Evolutionary conservation across 2,888 invertebrate genomes (phyloP).

Genomic region (Pseudanteris insignis): DNA sequence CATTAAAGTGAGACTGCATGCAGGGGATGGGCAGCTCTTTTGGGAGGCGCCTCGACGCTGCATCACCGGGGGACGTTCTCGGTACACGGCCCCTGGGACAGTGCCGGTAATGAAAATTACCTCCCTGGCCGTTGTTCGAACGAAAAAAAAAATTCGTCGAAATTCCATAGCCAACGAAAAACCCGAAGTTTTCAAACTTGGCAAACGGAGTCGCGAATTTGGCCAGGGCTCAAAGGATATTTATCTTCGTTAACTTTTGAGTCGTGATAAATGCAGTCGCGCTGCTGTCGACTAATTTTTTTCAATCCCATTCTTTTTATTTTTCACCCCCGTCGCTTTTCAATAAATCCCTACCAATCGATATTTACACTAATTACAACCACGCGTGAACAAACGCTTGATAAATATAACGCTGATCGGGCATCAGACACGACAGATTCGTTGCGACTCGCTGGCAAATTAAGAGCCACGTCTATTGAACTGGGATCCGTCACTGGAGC

Average conservation of each 20-base stretch:
- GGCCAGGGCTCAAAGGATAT: slow-evolving; percentile 35
- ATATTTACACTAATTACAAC: no score
- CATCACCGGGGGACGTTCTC: slow-evolving; percentile 18
- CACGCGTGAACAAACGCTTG: no score
- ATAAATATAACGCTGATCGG: no score
- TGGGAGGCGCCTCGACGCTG: slow-evolving; percentile 10
- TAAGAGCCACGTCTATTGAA: no score
- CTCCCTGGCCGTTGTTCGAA: neutral
- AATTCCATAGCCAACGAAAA: slow-evolving; percentile 18
- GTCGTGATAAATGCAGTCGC: slow-evolving; percentile 29
- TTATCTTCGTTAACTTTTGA: slow-evolving; percentile 40
- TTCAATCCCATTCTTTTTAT: no score
- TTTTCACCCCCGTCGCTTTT: no score
- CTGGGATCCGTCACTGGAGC: no score
- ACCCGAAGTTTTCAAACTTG: slow-evolving; percentile 28
- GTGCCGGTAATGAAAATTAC: slow-evolving; percentile 26
- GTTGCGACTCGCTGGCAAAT: no score
- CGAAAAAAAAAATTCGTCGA: slow-evolving; percentile 18
- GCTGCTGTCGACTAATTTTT: slow-evolving; percentile 34
- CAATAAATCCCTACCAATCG: no score
- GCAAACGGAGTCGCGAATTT: slow-evolving; percentile 30
- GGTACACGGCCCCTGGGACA: slow-evolving; percentile 1
- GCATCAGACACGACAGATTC: no score
- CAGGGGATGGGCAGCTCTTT: slow-evolving; percentile 16
- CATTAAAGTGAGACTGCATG: slow-evolving; percentile 46